Evolutionary conservation across 2,797 vertebrate genomes (phyloP).

Genomic region (Siniperca undulata): DNA sequence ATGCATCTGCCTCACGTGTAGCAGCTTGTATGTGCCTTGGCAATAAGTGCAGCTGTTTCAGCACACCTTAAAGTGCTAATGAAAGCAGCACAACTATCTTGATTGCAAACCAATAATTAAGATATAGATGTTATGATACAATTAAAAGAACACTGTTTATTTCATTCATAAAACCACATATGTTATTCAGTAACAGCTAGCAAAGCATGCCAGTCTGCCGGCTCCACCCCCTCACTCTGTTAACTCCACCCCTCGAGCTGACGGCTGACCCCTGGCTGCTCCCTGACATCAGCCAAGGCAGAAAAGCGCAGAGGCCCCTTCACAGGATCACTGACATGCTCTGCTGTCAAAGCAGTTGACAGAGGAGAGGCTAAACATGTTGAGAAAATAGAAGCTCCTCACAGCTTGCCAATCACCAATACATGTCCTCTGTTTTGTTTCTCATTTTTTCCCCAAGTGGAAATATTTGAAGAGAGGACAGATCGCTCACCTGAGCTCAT

Average conservation of each 20-base stretch:
- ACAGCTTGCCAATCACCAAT: conserved; percentile 79
- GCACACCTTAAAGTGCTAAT: conserved; percentile 17
- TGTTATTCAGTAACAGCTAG: conserved; percentile 6
- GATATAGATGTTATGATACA: background rate
- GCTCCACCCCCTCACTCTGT: conserved; percentile 29
- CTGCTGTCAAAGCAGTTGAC: conserved; percentile 80
- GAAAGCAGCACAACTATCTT: conserved; percentile 3
- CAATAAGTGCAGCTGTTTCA: conserved; percentile 56
- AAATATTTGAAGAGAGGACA: conserved; percentile 76
- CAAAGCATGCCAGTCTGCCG: conserved; percentile 26
- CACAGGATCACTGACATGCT: conserved; percentile 75
- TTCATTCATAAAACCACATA: conserved; percentile 59
- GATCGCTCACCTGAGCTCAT: conserved; percentile 70
- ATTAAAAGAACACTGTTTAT: conserved; percentile 16
- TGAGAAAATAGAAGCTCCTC: conserved; percentile 77
- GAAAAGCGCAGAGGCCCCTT: conserved; percentile 64
- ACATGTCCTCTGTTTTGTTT: conserved; percentile 46
- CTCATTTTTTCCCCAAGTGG: conserved; percentile 38
- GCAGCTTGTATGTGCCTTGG: conserved; percentile 47
- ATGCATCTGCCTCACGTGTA: conserved; percentile 64
- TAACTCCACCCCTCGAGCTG: conserved; percentile 66
- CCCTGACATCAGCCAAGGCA: conserved; percentile 77
- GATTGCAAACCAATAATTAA: conserved; percentile 39
- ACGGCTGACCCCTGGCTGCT: conserved; percentile 80
- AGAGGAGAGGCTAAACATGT: conserved; percentile 78